Evolutionary conservation across 1,140 invertebrate species (phyloP).

Genomic region (Platyscapa corneri): DNA sequence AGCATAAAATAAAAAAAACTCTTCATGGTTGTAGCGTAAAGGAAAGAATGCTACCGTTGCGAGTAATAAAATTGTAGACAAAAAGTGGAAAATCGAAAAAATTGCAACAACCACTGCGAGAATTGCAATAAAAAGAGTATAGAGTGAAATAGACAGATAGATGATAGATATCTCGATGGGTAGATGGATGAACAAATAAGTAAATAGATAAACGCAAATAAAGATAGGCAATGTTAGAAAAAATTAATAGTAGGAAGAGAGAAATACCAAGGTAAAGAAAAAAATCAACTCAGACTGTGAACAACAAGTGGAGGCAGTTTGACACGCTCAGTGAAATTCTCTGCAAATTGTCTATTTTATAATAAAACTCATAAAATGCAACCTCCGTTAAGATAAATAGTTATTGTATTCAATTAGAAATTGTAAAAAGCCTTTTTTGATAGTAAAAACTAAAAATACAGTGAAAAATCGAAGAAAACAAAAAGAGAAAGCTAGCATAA

Average conservation of each 20-base stretch:
- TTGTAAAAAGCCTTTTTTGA: neutral
- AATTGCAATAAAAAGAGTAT: neutral
- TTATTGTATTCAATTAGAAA: neutral
- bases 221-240: no score
- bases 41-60: neutral
- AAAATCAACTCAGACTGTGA: no score
- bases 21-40: neutral
- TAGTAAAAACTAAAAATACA: neutral
- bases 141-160: neutral
- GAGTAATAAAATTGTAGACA: conserved; percentile 12
- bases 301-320: no score
- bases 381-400: no score
- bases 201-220: neutral
- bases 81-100: conserved; percentile 10
- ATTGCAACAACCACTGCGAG: neutral
- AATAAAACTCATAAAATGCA: no score
- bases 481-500: neutral
- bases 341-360: no score
- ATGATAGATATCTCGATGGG: neutral
- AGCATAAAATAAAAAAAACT: conserved; percentile 4
- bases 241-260: no score
- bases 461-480: neutral
- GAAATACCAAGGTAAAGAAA: neutral
- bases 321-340: no score
- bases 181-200: neutral